phyloP scores from a whole-genome alignment of 2,888 invertebrate genomes.

The Spialia ferax region DNA sequence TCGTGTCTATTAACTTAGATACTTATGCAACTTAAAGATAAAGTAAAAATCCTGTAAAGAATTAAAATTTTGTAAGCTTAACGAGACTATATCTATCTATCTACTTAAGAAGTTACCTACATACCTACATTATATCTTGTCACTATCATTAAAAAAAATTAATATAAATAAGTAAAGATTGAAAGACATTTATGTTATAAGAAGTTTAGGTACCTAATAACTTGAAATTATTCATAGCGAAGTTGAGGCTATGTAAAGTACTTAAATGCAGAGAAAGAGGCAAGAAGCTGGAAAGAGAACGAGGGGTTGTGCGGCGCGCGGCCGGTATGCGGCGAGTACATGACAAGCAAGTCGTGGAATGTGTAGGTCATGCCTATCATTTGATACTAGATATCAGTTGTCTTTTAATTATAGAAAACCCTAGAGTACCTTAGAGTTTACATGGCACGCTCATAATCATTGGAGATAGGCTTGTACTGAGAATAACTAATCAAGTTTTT shows the following conservation, averaged over 20 bases:
- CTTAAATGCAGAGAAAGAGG: conserved; percentile 30
- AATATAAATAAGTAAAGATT: too few relatives aligned
- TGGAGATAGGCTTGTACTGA: neutral
- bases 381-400: conserved; percentile 33
- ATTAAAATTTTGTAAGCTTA: too few relatives aligned
- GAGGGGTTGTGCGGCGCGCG: neutral
- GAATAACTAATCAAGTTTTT: neutral
- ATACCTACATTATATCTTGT: too few relatives aligned
- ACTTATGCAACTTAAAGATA: too few relatives aligned
- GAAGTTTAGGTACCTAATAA: too few relatives aligned
- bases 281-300: too few relatives aligned
- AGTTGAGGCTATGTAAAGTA: conserved; percentile 9
- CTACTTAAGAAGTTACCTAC: too few relatives aligned
- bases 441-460: neutral
- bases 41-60: too few relatives aligned
- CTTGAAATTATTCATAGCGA: neutral
- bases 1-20: too few relatives aligned
- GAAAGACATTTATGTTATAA: too few relatives aligned
- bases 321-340: conserved; percentile 27
- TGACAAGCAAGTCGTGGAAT: conserved; percentile 34
- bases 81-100: too few relatives aligned
- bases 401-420: neutral
- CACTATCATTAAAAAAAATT: too few relatives aligned
- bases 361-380: conserved; percentile 37
- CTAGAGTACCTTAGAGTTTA: neutral